Conservation (phyloP, 2,113 vertebrate species). For the Tringa solitaria region DNA sequence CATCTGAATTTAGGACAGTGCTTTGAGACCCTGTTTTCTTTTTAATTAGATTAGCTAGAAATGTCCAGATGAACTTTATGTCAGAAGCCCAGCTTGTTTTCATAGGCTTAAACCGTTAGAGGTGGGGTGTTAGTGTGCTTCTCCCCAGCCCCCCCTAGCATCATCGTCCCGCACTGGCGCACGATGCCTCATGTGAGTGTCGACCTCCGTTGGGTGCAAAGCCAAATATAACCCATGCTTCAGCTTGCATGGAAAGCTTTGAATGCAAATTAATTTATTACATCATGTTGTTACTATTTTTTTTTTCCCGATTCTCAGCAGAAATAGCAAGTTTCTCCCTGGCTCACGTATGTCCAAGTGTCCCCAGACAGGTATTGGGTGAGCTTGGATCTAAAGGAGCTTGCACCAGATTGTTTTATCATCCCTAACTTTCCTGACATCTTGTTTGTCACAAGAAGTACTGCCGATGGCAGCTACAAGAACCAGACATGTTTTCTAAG, state of each 20-base stretch:
- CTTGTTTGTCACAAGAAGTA: background rate
- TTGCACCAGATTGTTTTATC: background rate
- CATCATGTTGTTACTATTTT: background rate
- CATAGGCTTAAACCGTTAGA: background rate
- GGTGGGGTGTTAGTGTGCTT: background rate
- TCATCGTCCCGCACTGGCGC: background rate
- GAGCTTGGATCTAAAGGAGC: background rate
- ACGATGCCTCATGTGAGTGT: background rate
- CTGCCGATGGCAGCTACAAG: background rate
- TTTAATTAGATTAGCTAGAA: background rate
- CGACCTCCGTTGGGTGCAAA: background rate
- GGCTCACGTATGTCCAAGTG: background rate
- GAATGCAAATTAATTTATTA: background rate
- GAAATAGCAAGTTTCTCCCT: background rate
- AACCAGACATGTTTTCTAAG: background rate
- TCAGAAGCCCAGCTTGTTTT: background rate
- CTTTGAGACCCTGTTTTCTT: background rate
- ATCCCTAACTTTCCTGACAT: rapidly evolving
- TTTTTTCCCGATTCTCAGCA: background rate
- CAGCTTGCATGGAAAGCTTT: background rate
- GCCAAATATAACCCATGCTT: rapidly evolving
- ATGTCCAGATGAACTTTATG: background rate
- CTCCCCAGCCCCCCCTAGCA: background rate
- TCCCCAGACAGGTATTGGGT: background rate
- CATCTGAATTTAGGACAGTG: background rate